A percentile compares a stretch with the other conserved stretches of the same genome.
phyloP scores from a whole-genome alignment of 2,888 invertebrate genomes.

The Itoplectis maculator region DNA sequence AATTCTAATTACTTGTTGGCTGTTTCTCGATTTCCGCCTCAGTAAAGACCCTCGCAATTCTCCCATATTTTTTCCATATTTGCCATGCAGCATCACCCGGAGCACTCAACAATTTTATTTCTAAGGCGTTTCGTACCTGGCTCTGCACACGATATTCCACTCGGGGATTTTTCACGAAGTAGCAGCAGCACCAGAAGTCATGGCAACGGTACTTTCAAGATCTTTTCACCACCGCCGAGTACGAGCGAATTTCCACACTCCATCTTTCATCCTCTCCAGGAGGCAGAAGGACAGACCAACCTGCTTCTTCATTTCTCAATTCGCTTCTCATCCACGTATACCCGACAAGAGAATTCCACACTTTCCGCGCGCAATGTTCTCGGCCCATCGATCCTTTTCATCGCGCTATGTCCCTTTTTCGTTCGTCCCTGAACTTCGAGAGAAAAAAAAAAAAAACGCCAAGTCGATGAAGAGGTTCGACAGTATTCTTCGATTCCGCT shows the following conservation, averaged over 20 bases:
- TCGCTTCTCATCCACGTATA: slow-evolving; percentile 39
- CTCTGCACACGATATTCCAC: slow-evolving; percentile 20
- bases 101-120: background rate
- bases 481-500: background rate
- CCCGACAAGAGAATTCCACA: slow-evolving; percentile 16
- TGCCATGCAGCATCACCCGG: background rate
- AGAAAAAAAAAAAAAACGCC: background rate
- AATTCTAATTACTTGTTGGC: too few relatives aligned
- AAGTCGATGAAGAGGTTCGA: background rate
- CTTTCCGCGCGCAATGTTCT: slow-evolving; percentile 2
- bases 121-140: background rate
- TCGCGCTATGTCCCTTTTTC: background rate
- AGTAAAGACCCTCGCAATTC: too few relatives aligned
- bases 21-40: too few relatives aligned
- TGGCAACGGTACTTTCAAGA: background rate
- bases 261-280: slow-evolving; percentile 25
- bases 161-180: background rate
- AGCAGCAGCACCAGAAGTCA: background rate
- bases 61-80: too few relatives aligned
- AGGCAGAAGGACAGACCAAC: background rate
- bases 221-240: background rate
- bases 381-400: slow-evolving; percentile 22
- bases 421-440: background rate
- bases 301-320: slow-evolving; percentile 23
- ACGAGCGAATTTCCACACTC: slow-evolving; percentile 1